These are phyloP conservation scores for Sparus aurata DNA, from an alignment of 2,797 vertebrate species.

Conservation along the genomic window DNA sequence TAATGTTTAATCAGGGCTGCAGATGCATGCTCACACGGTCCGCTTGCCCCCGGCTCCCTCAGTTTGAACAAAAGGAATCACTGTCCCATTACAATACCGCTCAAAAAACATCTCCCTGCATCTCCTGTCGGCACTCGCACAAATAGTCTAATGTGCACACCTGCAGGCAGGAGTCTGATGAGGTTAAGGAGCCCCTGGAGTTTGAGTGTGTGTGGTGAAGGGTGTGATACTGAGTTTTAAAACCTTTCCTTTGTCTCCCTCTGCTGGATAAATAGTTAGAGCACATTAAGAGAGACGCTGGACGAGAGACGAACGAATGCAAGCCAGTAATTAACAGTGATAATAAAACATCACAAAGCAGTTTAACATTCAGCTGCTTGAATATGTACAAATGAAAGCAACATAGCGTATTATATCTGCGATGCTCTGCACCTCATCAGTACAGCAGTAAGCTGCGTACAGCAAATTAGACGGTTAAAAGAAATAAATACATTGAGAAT, in stretches of 20 bases:
- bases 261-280: conserved; percentile 49
- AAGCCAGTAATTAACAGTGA: not conserved
- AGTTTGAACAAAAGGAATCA: not conserved
- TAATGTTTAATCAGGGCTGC: not conserved
- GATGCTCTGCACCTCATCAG: not conserved
- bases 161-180: not conserved
- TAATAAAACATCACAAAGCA: not conserved
- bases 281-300: conserved; percentile 11
- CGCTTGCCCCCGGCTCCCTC: not conserved
- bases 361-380: conserved; percentile 37
- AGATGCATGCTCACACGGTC: not conserved
- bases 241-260: conserved; percentile 55
- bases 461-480: conserved; percentile 35
- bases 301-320: not conserved
- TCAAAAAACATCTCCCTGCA: conserved; percentile 1
- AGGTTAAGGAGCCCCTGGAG: not conserved
- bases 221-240: conserved; percentile 2
- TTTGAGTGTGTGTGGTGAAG: not conserved
- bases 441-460: conserved; percentile 13
- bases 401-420: conserved; percentile 10
- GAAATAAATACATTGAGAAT: conserved; percentile 50
- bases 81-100: too few species aligned
- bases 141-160: conserved; percentile 20
- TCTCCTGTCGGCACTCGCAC: not conserved
- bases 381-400: conserved; percentile 4